These are phyloP conservation scores for Apodemia hepburni DNA, from an alignment of 2,888 invertebrate species.

Conservation along the genomic window DNA sequence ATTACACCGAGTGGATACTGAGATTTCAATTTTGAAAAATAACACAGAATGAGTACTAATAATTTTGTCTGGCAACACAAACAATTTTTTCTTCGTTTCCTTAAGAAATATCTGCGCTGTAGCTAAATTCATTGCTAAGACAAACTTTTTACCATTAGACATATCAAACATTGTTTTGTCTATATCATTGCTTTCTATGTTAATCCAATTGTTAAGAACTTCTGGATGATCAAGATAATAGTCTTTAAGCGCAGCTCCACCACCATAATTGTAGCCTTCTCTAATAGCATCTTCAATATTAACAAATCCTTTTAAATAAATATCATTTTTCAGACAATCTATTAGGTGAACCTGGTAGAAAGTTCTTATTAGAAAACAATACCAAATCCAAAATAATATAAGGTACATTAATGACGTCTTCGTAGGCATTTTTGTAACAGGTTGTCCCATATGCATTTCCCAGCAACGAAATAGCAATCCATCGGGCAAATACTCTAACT, in stretches of 20 bases:
- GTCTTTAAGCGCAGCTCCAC: conserved; percentile 51
- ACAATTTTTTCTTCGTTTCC: conserved; percentile 33
- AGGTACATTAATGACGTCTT: conserved; percentile 44
- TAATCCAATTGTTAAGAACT: conserved; percentile 49
- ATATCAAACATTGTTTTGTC: conserved; percentile 40
- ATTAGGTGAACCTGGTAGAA: conserved; percentile 61
- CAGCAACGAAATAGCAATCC: conserved; percentile 37
- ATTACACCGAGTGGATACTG: no score
- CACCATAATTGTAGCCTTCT: conserved; percentile 52
- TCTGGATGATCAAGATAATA: conserved; percentile 49
- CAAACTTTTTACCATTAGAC: conserved; percentile 48
- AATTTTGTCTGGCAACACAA: conserved; percentile 46
- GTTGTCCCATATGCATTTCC: conserved; percentile 54
- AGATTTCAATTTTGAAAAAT: conserved; percentile 64
- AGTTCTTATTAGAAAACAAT: conserved; percentile 56
- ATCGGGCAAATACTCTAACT: conserved; percentile 27
- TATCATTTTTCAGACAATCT: conserved; percentile 50
- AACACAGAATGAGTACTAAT: conserved; percentile 46
- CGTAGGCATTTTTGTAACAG: conserved; percentile 43
- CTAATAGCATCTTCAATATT: conserved; percentile 50
- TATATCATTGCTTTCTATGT: conserved; percentile 42
- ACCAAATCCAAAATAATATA: conserved; percentile 57
- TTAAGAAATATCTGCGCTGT: conserved; percentile 23
- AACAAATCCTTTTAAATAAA: conserved; percentile 44
- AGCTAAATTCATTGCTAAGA: conserved; percentile 50